Evolutionary conservation across 1,140 invertebrate genomes (phyloP), one percentile per base, ranked within the genome.

Genomic region (Dolichoris vasculosae): DNA sequence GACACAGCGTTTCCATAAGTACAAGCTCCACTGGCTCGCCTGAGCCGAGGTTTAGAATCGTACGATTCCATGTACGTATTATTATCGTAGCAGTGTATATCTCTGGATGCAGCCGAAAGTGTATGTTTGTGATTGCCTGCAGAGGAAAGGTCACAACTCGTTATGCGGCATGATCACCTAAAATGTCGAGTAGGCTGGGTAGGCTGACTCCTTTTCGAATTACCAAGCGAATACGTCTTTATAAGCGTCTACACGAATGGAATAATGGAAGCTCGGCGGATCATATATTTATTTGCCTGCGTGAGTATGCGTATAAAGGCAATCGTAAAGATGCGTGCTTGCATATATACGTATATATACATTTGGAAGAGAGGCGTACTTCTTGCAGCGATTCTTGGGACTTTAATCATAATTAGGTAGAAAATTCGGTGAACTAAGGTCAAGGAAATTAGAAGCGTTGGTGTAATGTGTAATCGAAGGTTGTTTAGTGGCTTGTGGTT

Each of bases 111-210:
- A 71, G 35, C 67, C 9, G 35, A 23, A 11, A 17, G 35, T 71
- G 35, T 15, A 71, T 32, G 35, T 71, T 40, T 9, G 35, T 71
- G 1, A 71, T 67, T 38, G 35, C 26, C 26, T 38, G 35, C 2
- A 23, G 0, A 40, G 38, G 35, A 71, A n/a, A 71, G 67, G 67
- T 71, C 35, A 40, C 40, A 69, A 76, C 46, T 87, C 84, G 67
- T 88, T 87, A 88, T 87, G 81, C 35, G 17, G 51, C 35, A 88
- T 88, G 55, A 88, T 89, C 83, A 87, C 81, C 73, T 26, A 38
- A 17, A 38, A 43, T 64, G 20, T 17, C 7, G n/a, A n/a, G n/a
- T n/a, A n/a, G n/a, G n/a, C n/a, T n/a, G 63, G 23, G 23, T 67
- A n/a, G 40, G 38, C 73, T 30, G n/a, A 40, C 73, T 48, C 4